These are phyloP conservation scores for Ormia ochracea DNA, from an alignment of 2,888 invertebrate genomes.

Conservation along the genomic window DNA sequence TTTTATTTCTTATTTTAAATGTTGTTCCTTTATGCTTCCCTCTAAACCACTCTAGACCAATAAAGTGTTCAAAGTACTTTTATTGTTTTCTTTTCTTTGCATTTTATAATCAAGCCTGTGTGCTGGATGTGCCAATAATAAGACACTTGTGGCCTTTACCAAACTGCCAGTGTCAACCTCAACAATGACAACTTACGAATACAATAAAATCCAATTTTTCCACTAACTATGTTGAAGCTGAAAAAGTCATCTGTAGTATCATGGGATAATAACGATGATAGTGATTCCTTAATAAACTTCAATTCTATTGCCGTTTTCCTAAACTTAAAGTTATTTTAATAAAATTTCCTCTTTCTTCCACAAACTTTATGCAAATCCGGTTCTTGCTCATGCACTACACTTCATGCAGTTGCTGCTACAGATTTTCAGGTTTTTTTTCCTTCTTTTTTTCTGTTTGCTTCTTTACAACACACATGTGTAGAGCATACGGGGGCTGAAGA, in stretches of 20 bases:
- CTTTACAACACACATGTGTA: slow-evolving; percentile 34
- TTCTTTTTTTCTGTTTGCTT: too few species aligned
- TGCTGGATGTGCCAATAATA: slow-evolving; percentile 49
- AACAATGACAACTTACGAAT: slow-evolving; percentile 31
- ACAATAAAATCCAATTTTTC: slow-evolving; percentile 64
- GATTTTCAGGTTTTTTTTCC: not conserved
- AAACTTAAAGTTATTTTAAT: slow-evolving; percentile 51
- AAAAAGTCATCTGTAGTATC: slow-evolving; percentile 17
- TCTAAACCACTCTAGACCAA: slow-evolving; percentile 23
- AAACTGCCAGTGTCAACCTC: slow-evolving; percentile 10
- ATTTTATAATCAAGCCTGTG: slow-evolving; percentile 7
- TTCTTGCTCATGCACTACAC: slow-evolving; percentile 11
- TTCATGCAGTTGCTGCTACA: not conserved
- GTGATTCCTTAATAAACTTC: slow-evolving; percentile 6
- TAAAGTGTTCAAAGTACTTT: slow-evolving; percentile 37
- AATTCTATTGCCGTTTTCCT: not conserved
- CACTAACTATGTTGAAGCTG: not conserved
- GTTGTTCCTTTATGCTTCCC: not conserved
- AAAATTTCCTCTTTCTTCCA: slow-evolving; percentile 46
- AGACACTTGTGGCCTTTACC: slow-evolving; percentile 59
- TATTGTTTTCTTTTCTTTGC: not conserved
- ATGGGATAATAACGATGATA: slow-evolving; percentile 25
- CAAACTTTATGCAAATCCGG: slow-evolving; percentile 54
- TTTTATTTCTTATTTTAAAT: not conserved
- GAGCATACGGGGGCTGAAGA: not conserved